Evolutionary conservation across 2,797 vertebrate species (phyloP), one percentile per base, ranked within the genome.

Genomic region (Chaetophractus vellerosus): DNA sequence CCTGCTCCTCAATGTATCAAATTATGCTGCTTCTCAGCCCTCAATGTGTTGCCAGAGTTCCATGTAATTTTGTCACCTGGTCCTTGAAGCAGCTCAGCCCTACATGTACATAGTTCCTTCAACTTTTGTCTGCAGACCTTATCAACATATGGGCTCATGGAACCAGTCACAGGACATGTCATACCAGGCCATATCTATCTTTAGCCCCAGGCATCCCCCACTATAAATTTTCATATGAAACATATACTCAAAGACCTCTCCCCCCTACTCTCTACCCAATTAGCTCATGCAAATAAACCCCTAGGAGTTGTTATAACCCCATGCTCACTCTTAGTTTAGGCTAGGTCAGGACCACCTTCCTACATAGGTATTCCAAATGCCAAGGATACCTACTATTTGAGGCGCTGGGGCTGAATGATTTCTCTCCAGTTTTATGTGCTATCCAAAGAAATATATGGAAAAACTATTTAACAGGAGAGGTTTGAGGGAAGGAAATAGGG

Each of bases 391-490:
- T 79, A 86, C 24, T 82, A 12, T 57, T 88, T 79, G 68, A 78
- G 18, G 16, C 75, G 4, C 19, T 86, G 33, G 1, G 33, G 16
- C 64, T 69, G 64, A 90, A 78, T 76, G 21, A 19, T 36, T 68
- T 84, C 59, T 12, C 24, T 33, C 4, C 61, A 23, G 26, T 63
- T 92, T 90, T 88, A 24, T 71, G 9, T 90, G 18, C 57, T 76
- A 57, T 79, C 68, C 93, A 33, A 86, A 88, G 31, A 71, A 52
- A 75, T 16, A 79, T 14, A 45, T 76, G 6, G 19, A 96, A 85
- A 90, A 23, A 45, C 2, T 74, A 45, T 84, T 72, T 72, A 52
- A 78, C 21, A 78, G 38, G 38, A 33, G 6, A 3, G 21, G 74
- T 75, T 71, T 57, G 24, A 33, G 18, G 48, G 28, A 76, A 14